phyloP scores from a whole-genome alignment of 2,888 invertebrate species.

The Leptinotarsa juncta region DNA sequence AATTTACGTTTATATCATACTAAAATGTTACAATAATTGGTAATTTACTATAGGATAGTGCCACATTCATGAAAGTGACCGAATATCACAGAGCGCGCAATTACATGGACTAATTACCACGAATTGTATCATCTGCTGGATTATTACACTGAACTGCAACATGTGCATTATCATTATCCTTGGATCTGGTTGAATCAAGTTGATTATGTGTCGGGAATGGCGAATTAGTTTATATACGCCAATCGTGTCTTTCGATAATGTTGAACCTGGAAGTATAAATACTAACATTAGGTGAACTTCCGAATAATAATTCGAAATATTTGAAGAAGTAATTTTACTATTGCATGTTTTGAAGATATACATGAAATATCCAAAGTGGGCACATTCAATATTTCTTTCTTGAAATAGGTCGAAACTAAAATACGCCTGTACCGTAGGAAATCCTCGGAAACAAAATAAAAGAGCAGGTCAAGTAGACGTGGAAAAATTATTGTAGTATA shows the following conservation, averaged over 20 bases:
- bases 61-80: constrained; percentile 32
- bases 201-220: not conserved
- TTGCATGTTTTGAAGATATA: too few relatives aligned
- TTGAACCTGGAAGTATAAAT: not conserved
- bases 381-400: too few relatives aligned
- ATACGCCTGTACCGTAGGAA: too few relatives aligned
- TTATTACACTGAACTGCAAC: constrained; percentile 33
- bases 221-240: not conserved
- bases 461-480: too few relatives aligned
- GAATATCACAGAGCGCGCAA: constrained; percentile 37
- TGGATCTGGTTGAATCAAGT: constrained; percentile 17
- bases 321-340: too few relatives aligned
- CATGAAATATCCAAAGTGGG: too few relatives aligned
- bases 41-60: constrained; percentile 34
- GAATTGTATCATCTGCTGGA: constrained; percentile 37
- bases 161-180: constrained; percentile 20
- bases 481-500: too few relatives aligned
- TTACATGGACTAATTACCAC: constrained; percentile 35
- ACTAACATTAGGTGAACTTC: not conserved
- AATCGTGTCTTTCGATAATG: not conserved
- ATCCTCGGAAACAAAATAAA: too few relatives aligned
- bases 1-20: constrained; percentile 34
- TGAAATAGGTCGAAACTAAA: too few relatives aligned
- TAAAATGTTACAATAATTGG: constrained; percentile 38
- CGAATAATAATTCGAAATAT: too few relatives aligned